These are phyloP conservation scores for Laticauda colubrina DNA, from an alignment of 2,113 vertebrate genomes.

Conservation along the genomic window DNA sequence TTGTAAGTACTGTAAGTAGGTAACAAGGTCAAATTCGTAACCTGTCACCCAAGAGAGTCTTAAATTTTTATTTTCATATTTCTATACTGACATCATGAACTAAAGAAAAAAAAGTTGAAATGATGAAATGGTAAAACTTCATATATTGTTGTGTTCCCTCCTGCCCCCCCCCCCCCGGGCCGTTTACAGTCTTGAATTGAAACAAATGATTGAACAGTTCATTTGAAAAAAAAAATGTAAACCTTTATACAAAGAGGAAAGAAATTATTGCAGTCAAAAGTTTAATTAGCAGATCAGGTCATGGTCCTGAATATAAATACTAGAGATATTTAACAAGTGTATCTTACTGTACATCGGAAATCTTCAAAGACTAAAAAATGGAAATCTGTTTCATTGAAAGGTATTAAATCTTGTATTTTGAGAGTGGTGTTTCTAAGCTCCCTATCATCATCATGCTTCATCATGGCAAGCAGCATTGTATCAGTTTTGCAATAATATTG, in stretches of 20 bases:
- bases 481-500: not conserved
- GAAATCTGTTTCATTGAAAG: conserved; percentile 8
- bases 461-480: not conserved
- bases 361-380: conserved; percentile 9
- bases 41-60: conserved; percentile 4
- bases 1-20: not conserved
- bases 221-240: not conserved
- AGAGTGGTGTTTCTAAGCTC: not conserved
- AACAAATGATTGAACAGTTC: not conserved
- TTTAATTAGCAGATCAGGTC: conserved; percentile 18
- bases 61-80: conserved; percentile 25
- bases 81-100: conserved; percentile 36
- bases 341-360: conserved; percentile 2
- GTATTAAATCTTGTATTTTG: not conserved
- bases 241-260: not conserved
- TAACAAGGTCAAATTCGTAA: conserved; percentile 21
- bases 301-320: conserved; percentile 8
- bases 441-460: not conserved
- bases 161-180: not conserved
- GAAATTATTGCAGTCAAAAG: not conserved
- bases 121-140: not conserved
- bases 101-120: not conserved
- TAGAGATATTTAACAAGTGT: conserved; percentile 7
- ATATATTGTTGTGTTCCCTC: conserved; percentile 6
- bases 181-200: not conserved